Conservation (phyloP, 2,113 vertebrate genomes). For the Albula goreensis region DNA sequence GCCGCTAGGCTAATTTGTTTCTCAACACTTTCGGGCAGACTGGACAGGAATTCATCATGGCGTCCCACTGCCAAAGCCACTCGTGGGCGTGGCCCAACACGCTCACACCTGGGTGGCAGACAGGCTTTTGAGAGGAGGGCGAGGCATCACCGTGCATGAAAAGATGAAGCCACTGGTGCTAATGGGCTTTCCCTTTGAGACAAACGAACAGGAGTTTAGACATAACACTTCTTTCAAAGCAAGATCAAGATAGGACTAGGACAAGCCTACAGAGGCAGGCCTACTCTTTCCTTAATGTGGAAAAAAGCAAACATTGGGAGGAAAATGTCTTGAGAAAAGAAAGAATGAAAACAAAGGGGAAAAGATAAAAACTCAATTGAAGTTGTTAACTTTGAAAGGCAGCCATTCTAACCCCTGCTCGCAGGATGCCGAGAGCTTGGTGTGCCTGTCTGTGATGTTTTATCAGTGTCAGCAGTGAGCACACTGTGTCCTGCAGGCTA, state of each 20-base stretch:
- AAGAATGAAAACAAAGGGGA: slow-evolving; percentile 13
- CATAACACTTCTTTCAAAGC: slow-evolving; percentile 44
- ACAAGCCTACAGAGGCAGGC: slow-evolving; percentile 1
- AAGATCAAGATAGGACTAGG: not conserved
- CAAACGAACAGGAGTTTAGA: slow-evolving; percentile 36
- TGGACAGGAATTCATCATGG: not conserved
- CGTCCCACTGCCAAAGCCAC: not conserved
- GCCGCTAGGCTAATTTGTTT: not conserved
- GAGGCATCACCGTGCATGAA: not conserved
- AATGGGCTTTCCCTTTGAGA: not conserved
- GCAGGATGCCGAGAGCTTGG: not conserved
- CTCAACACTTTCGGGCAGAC: not conserved
- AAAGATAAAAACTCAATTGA: not conserved
- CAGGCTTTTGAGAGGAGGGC: not conserved
- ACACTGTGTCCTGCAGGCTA: not conserved
- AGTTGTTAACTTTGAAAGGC: not conserved
- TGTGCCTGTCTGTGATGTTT: not conserved
- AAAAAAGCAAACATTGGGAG: not conserved
- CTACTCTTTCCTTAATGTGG: not conserved
- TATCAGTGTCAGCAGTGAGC: not conserved
- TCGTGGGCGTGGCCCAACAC: not conserved
- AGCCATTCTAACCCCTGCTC: slow-evolving; percentile 43
- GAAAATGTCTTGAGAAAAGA: not conserved
- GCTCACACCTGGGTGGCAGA: slow-evolving; percentile 37
- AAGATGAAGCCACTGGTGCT: not conserved